Evolutionary conservation across 2,888 invertebrate species (phyloP), one percentile per base, ranked within the genome.

Genomic region (Scaptomyza caliginosa): DNA sequence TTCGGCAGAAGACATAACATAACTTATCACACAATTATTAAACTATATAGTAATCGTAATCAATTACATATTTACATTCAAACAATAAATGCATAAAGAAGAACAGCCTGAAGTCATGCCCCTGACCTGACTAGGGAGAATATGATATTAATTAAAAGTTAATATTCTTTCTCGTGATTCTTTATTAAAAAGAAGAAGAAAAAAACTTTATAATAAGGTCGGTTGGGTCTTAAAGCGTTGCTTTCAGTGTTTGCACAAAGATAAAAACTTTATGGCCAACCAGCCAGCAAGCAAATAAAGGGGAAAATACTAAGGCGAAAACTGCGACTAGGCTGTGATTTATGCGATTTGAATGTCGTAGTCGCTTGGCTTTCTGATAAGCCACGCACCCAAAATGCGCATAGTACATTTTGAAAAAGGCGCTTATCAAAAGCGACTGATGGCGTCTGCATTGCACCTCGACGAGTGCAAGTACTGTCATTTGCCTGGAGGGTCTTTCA

Each of bases 271-370:
- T 82, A 82, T 82, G 75, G 72, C 85, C 71, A 65, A 58, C 74
- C 81, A 63, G 74, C 34, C 16, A 84, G 77, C 67, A 72, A 77
- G 67, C 74, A 82, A 87, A 86, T 82, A 82, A 82, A 84, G 52
- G 54, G 52, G 52, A 64, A 79, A 67, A 85, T 74, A 77, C 66
- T 70, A 79, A 74, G 68, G 82, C 74, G 49, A 66, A 77, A 80
- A 73, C 77, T 70, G 77, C 80, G 84, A 76, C 80, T 80, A 74
- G 84, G 87, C 87, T 69, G 75, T 86, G 81, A 82, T 82, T 82
- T 86, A 82, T 84, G 72, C 67, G 87, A 84, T 82, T 86, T 77
- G 75, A 67, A 74, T 67, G 60, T 72, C 60, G 80, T 77, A 62
- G 79, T 69, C 64, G 49, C 34, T 11, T 24, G 66, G 67, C 59